Evolutionary conservation across 2,113 vertebrate species (phyloP), one percentile per base, ranked within the genome.

Genomic region (Catharus minimus): DNA sequence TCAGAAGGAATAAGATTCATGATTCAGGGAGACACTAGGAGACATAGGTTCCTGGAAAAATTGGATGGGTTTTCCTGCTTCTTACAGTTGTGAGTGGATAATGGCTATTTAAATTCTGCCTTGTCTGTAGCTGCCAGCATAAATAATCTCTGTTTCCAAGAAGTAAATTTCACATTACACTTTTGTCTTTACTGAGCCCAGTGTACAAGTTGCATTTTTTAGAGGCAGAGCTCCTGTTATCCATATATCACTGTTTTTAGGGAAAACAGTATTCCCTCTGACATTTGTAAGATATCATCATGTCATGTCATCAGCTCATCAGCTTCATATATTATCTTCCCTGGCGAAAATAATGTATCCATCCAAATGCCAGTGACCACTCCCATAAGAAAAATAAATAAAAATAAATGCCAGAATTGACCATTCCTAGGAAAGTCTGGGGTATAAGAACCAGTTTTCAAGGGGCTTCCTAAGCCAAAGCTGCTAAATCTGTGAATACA

Each of bases 41-140:
- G 33, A 90, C 83, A 30, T 62, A 94, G 86, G 79, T 94, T 92
- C 87, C 88, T 87, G 61, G 80, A 80, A 92, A 94, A 95, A 88
- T 77, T 93, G 86, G 64, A 82, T 86, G 30, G 17, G 12, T 79
- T 93, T 94, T 91, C 85, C 80, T 92, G 50, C 71, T 92, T 90
- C 64, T 82, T 86, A 61, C 71, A 50, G 44, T 62, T 86, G 62
- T 47, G 81, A 92, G 88, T 85, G 68, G 71, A 76, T 92, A 91
- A 83, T 68, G 57, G 82, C 72, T 79, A 82, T 95, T 86, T 86
- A 92, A 87, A 83, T 93, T 71, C 90, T 88, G 57, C 84, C 83
- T 65, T 74, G 50, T 61, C 92, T 91, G 24, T 88, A 23, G 71
- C 50, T 95, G 90, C 94, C 88, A 95, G 78, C 56, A 92, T 95